Base-by-base conservation (phyloP, 2,888 invertebrate species). In the Crocallis elinguaria region DNA sequence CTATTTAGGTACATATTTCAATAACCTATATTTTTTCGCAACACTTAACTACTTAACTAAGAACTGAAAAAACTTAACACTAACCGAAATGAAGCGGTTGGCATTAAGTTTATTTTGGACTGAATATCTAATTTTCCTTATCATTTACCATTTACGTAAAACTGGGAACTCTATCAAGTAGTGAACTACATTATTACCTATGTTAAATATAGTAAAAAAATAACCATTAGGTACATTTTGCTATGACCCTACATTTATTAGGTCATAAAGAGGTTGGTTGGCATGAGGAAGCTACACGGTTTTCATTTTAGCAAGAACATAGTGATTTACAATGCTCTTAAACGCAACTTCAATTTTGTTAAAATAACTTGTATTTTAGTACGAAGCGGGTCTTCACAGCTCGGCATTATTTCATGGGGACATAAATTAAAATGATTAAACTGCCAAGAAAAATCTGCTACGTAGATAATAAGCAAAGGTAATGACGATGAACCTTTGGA, bases 281-380 rank as follows among this genome's bases (percentile, higher is more conserved):
- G 29, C 17, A 30, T 30, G 17, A 29, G 8, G 25, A 46, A 16
- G 38, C 36, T 67, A 78, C 74, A 77, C 48, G 69, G 69, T 67
- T 78, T 76, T 77, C 74, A 68, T 70, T 75, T 76, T 70, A 78
- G 63, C 50, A 60, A 35, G 54, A 62, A 75, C 71, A 70, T 66
- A 45, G 64, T 68, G 68, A 64, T 69, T 70, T 66, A 68, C 64
- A 57, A 57, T 55, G 48, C 35, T 61, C 36, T 14, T 27, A 30
- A 39, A 12, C 11, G n/a, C 3, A 16, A 27, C 27, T 16, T 7
- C n/a, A 27, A 3, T 21, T 19, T 12, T 33, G 25, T 19, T 19
- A 16, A 14, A 49, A 30, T 29, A 25, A 45, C 30, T 11, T n/a
- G 14, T n/a, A 11, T 1, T 9, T 33, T 1, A 5, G 12, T 8